A percentile compares a stretch with the other conserved stretches of the same genome.
phyloP scores from a whole-genome alignment of 2,113 vertebrate species.

The Psittacula cyanocephala region DNA sequence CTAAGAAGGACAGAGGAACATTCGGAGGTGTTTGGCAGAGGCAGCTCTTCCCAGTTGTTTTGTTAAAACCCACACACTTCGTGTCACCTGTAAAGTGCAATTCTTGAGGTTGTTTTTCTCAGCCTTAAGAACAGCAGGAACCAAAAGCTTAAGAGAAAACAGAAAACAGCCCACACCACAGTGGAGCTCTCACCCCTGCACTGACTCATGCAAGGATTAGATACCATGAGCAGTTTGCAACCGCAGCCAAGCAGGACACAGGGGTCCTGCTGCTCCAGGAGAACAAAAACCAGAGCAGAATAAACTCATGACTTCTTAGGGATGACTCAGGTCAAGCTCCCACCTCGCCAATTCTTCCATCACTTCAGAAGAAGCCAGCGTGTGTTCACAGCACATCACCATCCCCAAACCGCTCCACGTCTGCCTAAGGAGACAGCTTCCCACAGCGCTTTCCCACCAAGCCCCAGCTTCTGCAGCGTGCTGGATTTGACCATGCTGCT shows the following conservation, averaged over 20 bases:
- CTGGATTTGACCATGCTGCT: not conserved
- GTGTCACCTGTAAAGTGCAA: accelerated
- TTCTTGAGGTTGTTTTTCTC: not conserved
- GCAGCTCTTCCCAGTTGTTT: not conserved
- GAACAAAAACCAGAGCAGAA: not conserved
- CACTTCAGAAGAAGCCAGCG: not conserved
- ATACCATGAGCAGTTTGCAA: not conserved
- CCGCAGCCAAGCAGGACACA: not conserved
- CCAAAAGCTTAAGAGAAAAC: not conserved
- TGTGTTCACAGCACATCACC: not conserved
- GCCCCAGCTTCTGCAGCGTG: not conserved
- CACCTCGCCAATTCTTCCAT: not conserved
- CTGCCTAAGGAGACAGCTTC: not conserved
- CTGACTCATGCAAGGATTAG: not conserved
- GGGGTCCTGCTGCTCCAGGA: not conserved
- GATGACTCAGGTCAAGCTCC: not conserved
- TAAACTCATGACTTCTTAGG: not conserved
- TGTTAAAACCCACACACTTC: not conserved
- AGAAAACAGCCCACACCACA: not conserved
- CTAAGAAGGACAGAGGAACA: not conserved
- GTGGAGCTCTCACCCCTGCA: not conserved
- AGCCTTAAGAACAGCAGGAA: not conserved
- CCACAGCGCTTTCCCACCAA: not conserved
- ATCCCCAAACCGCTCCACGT: not conserved
- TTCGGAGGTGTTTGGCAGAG: not conserved